Evolutionary conservation across 2,113 vertebrate genomes (phyloP), one percentile per base, ranked within the genome.

Genomic region (Arothron firmamentum): DNA sequence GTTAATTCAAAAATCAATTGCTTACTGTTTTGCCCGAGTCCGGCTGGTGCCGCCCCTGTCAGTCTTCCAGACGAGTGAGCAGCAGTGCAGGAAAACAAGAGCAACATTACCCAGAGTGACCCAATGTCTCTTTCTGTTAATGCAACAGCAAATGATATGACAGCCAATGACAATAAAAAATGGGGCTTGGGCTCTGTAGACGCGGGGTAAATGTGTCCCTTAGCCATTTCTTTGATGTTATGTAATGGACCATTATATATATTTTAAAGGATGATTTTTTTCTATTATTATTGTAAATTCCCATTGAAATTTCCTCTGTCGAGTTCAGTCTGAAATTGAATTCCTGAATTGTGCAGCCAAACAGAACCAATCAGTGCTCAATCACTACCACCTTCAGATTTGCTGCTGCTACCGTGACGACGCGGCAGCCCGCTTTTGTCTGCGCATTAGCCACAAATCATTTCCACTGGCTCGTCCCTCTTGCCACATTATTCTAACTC

Each of bases 1-100:
- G 74, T 81, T 85, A 81, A 85, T 86, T 88, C 80, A 82, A 68
- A 85, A 88, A 89, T 89, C 88, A 86, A 89, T 88, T 81, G 82
- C 80, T 81, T 81, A 81, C 74, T 80, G 75, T 87, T 85, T 70
- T 57, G 72, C 77, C 75, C 68, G 51, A 59, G 77, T 85, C 79
- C 81, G 87, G 76, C 85, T 82, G 85, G 82, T 83, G 82, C 79
- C 71, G 79, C 79, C 71, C 63, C 48, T 74, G 79, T 83, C 81
- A 80, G 68, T 84, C 82, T 82, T 82, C 76, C 81, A 79, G 74
- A 49, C 77, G 74, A 83, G 67, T 75, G 83, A 85, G 74, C 80
- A 81, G 70, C 58, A 68, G 69, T 52, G 51, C 10, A 50, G 20
- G 4, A 45, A 58, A 65, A 72, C 52, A 38, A 59, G 48, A 80